Evolutionary conservation across 2,888 invertebrate genomes (phyloP).

Genomic region (Synergus itoensis): DNA sequence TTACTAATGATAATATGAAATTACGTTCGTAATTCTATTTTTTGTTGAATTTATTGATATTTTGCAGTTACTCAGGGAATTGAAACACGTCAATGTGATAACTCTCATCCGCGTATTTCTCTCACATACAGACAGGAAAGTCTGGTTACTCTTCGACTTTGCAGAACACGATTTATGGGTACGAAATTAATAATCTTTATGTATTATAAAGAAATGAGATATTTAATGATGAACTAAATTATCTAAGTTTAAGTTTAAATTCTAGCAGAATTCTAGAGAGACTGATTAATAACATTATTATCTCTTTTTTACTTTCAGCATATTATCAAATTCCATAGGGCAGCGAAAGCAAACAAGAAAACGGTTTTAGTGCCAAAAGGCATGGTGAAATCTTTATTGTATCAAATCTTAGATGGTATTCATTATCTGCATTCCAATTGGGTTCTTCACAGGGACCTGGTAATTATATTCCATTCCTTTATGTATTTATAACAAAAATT

Average conservation of each 20-base stretch:
- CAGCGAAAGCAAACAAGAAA: slow-evolving; percentile 98
- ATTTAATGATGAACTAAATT: slow-evolving; percentile 20
- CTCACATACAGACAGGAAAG: slow-evolving; percentile 97
- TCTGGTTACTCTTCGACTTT: slow-evolving; percentile 98
- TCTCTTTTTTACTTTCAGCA: slow-evolving; percentile 80
- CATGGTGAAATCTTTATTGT: slow-evolving; percentile 98
- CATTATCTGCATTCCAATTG: slow-evolving; percentile 99
- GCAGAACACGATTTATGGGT: slow-evolving; percentile 99
- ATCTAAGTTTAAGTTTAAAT: slow-evolving; percentile 39
- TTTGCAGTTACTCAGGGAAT: slow-evolving; percentile 91
- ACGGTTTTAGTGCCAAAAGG: slow-evolving; percentile 97
- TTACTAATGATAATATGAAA: too few relatives aligned
- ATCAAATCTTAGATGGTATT: slow-evolving; percentile 99
- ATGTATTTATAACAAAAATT: neutral
- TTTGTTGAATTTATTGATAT: neutral
- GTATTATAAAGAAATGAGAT: slow-evolving; percentile 3
- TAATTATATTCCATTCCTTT: slow-evolving; percentile 73
- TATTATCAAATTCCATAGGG: slow-evolving; percentile 98
- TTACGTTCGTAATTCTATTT: too few relatives aligned
- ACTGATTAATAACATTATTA: slow-evolving; percentile 37
- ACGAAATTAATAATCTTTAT: slow-evolving; percentile 51
- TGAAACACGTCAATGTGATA: slow-evolving; percentile 98
- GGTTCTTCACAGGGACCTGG: slow-evolving; percentile 98
- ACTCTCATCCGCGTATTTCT: slow-evolving; percentile 97
- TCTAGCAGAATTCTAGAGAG: slow-evolving; percentile 33